Conservation (phyloP, 2,797 vertebrate genomes). For the Meda fulgida region DNA sequence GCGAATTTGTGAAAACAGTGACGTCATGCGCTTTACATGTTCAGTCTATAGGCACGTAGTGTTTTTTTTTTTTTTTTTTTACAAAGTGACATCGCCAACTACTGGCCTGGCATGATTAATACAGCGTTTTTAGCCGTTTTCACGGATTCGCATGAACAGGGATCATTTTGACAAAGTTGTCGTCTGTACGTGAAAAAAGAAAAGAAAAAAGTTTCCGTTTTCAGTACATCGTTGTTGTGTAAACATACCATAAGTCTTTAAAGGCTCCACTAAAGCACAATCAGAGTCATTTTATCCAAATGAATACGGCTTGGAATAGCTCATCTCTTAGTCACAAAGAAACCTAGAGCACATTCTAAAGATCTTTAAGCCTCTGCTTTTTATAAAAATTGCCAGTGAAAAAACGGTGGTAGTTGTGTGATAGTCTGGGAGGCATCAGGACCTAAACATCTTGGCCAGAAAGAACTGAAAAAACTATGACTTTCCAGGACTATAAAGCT, state of each 20-base stretch:
- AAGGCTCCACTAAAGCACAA: background rate
- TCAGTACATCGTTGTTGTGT: background rate
- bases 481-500: background rate
- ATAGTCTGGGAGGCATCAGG: background rate
- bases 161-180: background rate
- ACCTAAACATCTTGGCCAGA: background rate
- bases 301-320: background rate
- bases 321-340: background rate
- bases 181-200: background rate
- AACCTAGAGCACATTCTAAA: background rate
- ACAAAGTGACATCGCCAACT: background rate
- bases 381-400: background rate
- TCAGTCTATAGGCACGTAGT: background rate
- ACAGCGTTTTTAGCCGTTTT: background rate
- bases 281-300: no score
- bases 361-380: background rate
- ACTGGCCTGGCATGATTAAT: background rate
- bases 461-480: background rate
- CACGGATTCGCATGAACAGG: background rate
- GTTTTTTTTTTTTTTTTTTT: no score
- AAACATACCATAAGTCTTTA: background rate
- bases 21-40: background rate
- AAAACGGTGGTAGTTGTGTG: background rate
- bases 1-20: no score
- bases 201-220: background rate